Conservation (phyloP, 2,113 vertebrate species). For the Cheirogaleus medius region DNA sequence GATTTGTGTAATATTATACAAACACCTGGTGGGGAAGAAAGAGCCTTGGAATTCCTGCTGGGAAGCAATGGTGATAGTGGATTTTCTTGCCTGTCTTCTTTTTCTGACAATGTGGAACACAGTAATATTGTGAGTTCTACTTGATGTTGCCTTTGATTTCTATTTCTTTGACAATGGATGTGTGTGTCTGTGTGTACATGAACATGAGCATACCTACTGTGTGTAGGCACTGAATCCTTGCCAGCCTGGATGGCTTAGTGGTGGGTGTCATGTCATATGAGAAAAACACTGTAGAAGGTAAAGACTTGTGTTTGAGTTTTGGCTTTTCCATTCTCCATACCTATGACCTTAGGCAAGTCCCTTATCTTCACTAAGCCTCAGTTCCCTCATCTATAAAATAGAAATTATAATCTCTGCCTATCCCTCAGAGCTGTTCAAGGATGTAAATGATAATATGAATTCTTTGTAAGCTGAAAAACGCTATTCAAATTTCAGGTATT, state of each 20-base stretch:
- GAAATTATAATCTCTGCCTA: conserved; percentile 5
- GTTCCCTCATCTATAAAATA: conserved; percentile 12
- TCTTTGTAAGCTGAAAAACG: conserved; percentile 46
- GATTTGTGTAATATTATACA: conserved; percentile 1
- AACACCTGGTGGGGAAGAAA: background rate
- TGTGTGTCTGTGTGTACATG: background rate
- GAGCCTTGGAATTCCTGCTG: background rate
- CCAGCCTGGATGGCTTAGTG: background rate
- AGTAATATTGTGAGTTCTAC: background rate
- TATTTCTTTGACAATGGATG: background rate
- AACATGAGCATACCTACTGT: background rate
- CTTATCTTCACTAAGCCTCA: background rate
- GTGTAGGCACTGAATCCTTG: background rate
- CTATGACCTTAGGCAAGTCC: background rate
- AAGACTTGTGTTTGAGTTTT: background rate
- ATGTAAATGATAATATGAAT: background rate
- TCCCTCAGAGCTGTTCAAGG: background rate
- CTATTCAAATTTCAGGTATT: conserved; percentile 50
- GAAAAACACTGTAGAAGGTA: background rate
- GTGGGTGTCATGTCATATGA: background rate
- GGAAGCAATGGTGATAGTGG: background rate
- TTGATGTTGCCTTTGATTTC: background rate
- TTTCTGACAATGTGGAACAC: background rate
- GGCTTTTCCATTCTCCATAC: background rate
- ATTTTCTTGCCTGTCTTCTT: background rate